These are phyloP conservation scores for Eclectus roratus DNA, from an alignment of 2,113 vertebrate genomes.

Conservation along the genomic window DNA sequence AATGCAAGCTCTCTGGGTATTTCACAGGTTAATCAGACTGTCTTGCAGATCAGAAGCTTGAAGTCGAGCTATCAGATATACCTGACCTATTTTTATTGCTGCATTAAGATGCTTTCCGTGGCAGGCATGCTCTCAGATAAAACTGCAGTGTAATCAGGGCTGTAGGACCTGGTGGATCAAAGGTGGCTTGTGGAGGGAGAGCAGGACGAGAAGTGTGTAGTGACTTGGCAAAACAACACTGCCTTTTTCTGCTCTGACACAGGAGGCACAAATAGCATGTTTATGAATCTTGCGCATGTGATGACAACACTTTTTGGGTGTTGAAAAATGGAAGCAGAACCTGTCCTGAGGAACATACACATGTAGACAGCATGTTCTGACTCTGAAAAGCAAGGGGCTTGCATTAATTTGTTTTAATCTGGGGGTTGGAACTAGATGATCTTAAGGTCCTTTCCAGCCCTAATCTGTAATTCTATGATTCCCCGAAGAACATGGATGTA, in stretches of 20 bases:
- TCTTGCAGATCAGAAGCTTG: background rate
- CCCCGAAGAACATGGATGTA: background rate
- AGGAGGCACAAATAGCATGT: background rate
- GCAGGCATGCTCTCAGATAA: background rate
- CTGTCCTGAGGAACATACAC: background rate
- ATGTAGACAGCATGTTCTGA: background rate
- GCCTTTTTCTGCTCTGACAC: background rate
- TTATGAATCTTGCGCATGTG: background rate
- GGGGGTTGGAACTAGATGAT: background rate
- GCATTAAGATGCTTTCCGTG: background rate
- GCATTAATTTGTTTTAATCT: background rate
- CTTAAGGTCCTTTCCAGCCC: background rate
- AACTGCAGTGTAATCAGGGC: background rate
- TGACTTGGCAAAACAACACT: background rate
- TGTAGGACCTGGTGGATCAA: background rate
- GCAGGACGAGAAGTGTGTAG: background rate
- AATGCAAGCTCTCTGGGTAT: background rate
- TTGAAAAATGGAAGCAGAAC: background rate
- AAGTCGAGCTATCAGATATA: background rate
- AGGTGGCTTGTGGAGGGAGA: background rate
- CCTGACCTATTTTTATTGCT: slow-evolving; percentile 6
- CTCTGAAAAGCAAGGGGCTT: background rate
- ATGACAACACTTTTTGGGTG: background rate
- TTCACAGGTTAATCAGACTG: background rate
- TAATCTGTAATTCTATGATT: background rate